phyloP scores from a whole-genome alignment of 2,113 vertebrate species.

The Poeciliopsis retropinna region DNA sequence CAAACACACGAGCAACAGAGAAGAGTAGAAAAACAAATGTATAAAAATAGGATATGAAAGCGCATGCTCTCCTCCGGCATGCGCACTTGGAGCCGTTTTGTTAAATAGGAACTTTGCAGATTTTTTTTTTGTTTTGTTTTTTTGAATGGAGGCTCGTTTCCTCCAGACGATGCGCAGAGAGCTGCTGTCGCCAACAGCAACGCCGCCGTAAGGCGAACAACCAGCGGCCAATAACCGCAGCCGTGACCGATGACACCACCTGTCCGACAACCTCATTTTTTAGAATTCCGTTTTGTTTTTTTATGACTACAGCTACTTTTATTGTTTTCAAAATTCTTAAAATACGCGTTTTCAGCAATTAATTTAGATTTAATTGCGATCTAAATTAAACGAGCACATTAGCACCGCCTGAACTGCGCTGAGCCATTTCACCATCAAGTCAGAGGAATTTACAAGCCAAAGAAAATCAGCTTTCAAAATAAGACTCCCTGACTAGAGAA shows the following conservation, averaged over 20 bases:
- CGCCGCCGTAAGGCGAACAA: neutral
- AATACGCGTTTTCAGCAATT: neutral
- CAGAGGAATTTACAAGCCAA: neutral
- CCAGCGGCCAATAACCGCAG: neutral
- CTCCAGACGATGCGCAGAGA: neutral
- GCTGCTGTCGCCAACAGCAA: neutral
- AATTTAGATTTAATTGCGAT: too few relatives aligned
- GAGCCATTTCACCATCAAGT: conserved; percentile 23
- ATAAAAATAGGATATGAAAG: neutral
- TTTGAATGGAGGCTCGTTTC: conserved; percentile 47
- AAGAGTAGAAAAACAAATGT: too few relatives aligned
- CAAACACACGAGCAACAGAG: neutral
- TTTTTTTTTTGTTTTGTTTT: conserved; percentile 50
- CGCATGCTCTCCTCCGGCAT: conserved; percentile 9
- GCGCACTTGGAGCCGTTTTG: conserved; percentile 10
- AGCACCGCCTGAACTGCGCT: conserved; percentile 14
- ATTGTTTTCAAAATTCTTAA: too few relatives aligned
- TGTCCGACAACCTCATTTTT: neutral
- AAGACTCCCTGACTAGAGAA: neutral
- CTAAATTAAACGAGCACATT: neutral
- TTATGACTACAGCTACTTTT: neutral
- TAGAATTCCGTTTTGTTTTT: neutral
- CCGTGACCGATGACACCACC: conserved; percentile 15
- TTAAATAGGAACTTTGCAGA: conserved; percentile 18
- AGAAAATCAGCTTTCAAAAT: conserved; percentile 30